Evolutionary conservation across 2,113 vertebrate species (phyloP), one percentile per base, ranked within the genome.

Genomic region (Paradoxurus hermaphroditus): DNA sequence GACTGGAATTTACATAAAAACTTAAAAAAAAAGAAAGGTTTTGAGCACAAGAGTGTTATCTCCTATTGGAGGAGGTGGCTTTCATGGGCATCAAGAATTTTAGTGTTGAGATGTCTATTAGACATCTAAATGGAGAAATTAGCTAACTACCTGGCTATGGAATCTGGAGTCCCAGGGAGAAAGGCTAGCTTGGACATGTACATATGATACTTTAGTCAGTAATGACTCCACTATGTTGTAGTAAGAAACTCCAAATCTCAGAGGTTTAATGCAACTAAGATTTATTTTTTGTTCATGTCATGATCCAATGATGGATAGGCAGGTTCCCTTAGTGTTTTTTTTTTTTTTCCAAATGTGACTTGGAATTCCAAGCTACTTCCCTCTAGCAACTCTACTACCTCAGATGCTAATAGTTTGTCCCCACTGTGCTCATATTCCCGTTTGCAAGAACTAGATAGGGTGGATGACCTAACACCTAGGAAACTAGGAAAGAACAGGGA

Each of bases 231-330:
- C n/a, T 11, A 70, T 63, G 51, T 19, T 92, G 13, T 36, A 15
- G 44, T 46, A 29, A 89, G 18, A 90, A 67, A 88, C 15, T 15
- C 41, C 16, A 77, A 62, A 83, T 88, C 21, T 84, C 75, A 77
- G 56, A 68, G 23, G 34, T 62, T 87, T 65, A 59, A 49, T 31
- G 65, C 19, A 93, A 73, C 51, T 49, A 67, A 79, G 31, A 21
- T 82, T 86, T 68, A 90, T 90, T 94, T 90, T n/a, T 91, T 53
- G 11, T 21, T 95, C 29, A 44, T 84, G 29, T 92, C 70, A 92
- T 25, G 63, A 70, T 65, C 15, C 9, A 6, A 21, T 59, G 49
- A 96, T 49, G n/a, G 34, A 59, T 8, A 91, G 82, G 65, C 15
- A 56, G 73, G 6, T 49, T 25, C 75, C 19, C 34, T 89, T 73